Evolutionary conservation across 2,113 vertebrate genomes (phyloP), one percentile per base, ranked within the genome.

Genomic region (Boleophthalmus pectinirostris): DNA sequence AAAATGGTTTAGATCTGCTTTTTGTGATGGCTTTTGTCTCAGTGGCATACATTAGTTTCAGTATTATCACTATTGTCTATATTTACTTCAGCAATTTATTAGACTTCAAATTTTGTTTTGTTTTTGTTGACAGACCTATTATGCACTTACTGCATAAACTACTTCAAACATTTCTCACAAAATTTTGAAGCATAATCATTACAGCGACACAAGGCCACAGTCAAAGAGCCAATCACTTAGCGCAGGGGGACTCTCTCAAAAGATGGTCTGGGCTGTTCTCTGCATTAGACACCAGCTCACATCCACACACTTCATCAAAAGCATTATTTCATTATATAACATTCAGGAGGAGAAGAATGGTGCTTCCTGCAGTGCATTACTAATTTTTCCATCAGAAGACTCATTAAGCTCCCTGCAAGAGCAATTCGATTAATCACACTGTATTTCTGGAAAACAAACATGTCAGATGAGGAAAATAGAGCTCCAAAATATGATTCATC

Each of bases 351-450:
- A 69, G 47, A 82, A 83, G 71, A 86, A 81, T 70, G 75, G 78
- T 24, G 66, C 54, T 61, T 81, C 82, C 73, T 81, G 65, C 72
- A 61, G 76, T 83, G 80, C 78, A 80, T 80, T 70, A 66, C 80
- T 64, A 72, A 80, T 86, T 83, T 80, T 77, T 88, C 69, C 64
- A 81, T 85, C 72, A 82, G 66, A 80, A 58, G 80, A 72, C 69
- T 74, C 74, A 81, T 83, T 85, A 81, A 71, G 76, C 58, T 82
- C 66, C 51, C 63, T 68, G 77, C 66, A 53, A 72, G 76, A 79
- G 68, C 46, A 66, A 47, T 54, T 63, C 23, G 67, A 83, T 82
- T 78, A 82, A 78, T 86, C 74, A 72, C 60, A 65, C 63, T 20
- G 68, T 73, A 71, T 74, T 73, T 72, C 64, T 79, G 71, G 67